phyloP scores from a whole-genome alignment of 2,888 invertebrate species.

The Drosophila recens region DNA sequence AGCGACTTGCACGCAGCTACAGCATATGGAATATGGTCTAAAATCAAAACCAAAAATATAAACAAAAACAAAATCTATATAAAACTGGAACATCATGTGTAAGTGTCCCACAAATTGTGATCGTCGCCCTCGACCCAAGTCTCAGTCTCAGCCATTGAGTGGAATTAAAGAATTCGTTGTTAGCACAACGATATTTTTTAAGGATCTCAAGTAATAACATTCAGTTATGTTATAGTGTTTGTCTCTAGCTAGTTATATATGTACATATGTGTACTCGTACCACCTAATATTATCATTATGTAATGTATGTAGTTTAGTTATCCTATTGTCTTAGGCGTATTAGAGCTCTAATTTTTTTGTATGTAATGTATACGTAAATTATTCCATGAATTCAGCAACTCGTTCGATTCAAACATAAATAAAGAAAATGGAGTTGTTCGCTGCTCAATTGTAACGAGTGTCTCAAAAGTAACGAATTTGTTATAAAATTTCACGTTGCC shows the following conservation, averaged over 20 bases:
- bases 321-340: slow-evolving; percentile 57
- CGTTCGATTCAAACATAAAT: slow-evolving; percentile 20
- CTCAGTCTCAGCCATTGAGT: slow-evolving; percentile 60
- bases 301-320: slow-evolving; percentile 40
- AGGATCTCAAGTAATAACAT: slow-evolving; percentile 80
- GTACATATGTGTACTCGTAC: slow-evolving; percentile 5
- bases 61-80: no score
- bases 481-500: slow-evolving; percentile 59
- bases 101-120: slow-evolving; percentile 30
- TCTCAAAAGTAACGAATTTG: slow-evolving; percentile 51
- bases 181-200: slow-evolving; percentile 68
- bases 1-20: slow-evolving; percentile 80
- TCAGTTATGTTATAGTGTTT: slow-evolving; percentile 70
- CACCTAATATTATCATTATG: slow-evolving; percentile 17
- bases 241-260: slow-evolving; percentile 35
- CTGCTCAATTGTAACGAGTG: slow-evolving; percentile 30
- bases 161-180: slow-evolving; percentile 71
- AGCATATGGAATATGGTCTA: slow-evolving; percentile 85
- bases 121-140: slow-evolving; percentile 40
- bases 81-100: slow-evolving; percentile 10
- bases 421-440: slow-evolving; percentile 2
- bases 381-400: slow-evolving; percentile 59
- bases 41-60: not conserved
- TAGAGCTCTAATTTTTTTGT: slow-evolving; percentile 38
- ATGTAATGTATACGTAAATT: slow-evolving; percentile 59